Evolutionary conservation across 2,113 vertebrate genomes (phyloP).

Genomic region (Gnathonemus echidnorhynchus): DNA sequence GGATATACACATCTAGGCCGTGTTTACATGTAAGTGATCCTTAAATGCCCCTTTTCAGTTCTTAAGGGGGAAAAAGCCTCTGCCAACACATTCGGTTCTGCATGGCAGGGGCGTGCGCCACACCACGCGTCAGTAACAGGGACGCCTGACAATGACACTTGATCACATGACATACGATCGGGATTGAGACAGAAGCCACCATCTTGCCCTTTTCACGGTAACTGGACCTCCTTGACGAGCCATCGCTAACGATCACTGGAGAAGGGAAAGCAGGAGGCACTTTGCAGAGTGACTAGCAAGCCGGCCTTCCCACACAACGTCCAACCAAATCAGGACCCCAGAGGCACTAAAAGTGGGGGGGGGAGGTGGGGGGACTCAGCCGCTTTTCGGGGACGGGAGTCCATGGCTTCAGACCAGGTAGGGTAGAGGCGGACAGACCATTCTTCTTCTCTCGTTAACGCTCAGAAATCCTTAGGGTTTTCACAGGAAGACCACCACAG

Average conservation of each 20-base stretch:
- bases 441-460: constrained; percentile 4
- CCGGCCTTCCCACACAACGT: neutral
- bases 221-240: neutral
- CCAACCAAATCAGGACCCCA: neutral
- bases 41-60: constrained; percentile 25
- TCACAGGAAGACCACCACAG: constrained; percentile 22
- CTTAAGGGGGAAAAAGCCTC: neutral
- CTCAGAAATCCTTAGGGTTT: neutral
- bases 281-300: neutral
- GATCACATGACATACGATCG: neutral
- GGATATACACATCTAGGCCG: constrained; percentile 7
- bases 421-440: neutral
- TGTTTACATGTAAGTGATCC: constrained; percentile 27
- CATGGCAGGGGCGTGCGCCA: neutral
- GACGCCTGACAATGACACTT: neutral
- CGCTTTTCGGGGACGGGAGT: neutral
- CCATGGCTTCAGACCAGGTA: neutral
- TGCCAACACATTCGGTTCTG: neutral
- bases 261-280: neutral
- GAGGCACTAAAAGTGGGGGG: neutral
- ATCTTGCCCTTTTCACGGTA: neutral
- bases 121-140: neutral
- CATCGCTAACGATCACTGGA: neutral
- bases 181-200: neutral
- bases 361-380: neutral